Percentiles rank a stretch among this genome's conserved stretches.
These are phyloP conservation scores for Agriotes lineatus DNA, from an alignment of 2,888 invertebrate genomes.

Conservation along the genomic window DNA sequence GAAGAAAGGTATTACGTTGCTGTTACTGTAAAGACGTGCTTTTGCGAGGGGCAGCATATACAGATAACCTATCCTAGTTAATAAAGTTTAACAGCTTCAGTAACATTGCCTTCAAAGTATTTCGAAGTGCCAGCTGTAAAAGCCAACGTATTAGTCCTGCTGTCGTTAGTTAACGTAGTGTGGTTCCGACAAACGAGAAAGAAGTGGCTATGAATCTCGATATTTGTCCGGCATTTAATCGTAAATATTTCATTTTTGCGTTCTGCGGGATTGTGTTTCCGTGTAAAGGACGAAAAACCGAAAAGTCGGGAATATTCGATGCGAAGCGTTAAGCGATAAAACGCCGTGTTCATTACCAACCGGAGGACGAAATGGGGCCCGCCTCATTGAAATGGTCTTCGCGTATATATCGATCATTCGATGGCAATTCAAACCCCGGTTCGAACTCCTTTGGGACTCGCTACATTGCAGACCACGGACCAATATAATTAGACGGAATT, in stretches of 20 bases:
- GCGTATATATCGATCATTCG: constrained; percentile 43
- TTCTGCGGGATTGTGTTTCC: background rate
- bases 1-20: no score
- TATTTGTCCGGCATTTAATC: background rate
- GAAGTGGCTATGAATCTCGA: background rate
- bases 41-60: no score
- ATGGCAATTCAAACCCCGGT: constrained; percentile 43
- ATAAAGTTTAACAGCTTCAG: no score
- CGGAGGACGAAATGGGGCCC: constrained; percentile 33
- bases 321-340: constrained; percentile 36
- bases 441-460: constrained; percentile 47
- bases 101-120: no score
- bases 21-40: no score
- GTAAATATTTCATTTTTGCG: constrained; percentile 1
- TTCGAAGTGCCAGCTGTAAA: no score
- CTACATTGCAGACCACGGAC: constrained; percentile 44
- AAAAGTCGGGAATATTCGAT: constrained; percentile 22
- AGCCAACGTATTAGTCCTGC: no score
- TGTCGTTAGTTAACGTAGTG: no score
- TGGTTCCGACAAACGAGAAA: no score
- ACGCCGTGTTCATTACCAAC: constrained; percentile 34
- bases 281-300: constrained; percentile 4
- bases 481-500: constrained; percentile 49
- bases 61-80: no score
- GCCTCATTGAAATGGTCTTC: constrained; percentile 44